A percentile compares a stretch with the other conserved stretches of the same genome.
Conservation (phyloP, 2,888 invertebrate species). For the Ophraella communa region DNA sequence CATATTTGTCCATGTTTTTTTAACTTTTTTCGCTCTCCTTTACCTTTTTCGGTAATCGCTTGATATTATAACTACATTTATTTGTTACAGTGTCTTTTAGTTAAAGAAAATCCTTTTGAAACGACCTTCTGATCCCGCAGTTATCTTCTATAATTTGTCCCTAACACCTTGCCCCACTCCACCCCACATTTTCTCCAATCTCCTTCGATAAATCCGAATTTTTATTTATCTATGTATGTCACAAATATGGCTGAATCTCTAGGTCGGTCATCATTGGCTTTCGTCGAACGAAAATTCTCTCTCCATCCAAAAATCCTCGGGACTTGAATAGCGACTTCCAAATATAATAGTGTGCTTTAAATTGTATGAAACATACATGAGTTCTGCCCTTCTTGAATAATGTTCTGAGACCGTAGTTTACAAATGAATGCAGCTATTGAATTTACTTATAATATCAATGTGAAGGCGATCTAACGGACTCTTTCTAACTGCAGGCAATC, state of each 20-base stretch:
- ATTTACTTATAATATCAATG: slow-evolving; percentile 76
- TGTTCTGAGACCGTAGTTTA: slow-evolving; percentile 65
- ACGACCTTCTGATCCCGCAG: not conserved
- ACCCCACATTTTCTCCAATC: slow-evolving; percentile 22
- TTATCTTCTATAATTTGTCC: slow-evolving; percentile 1
- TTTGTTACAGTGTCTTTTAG: slow-evolving; percentile 8
- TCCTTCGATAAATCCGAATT: slow-evolving; percentile 27
- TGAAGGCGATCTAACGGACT: slow-evolving; percentile 55
- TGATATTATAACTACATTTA: too few relatives aligned
- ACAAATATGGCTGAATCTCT: slow-evolving; percentile 36
- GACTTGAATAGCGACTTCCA: slow-evolving; percentile 50
- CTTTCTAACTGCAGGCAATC: slow-evolving; percentile 39
- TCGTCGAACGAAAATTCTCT: slow-evolving; percentile 49
- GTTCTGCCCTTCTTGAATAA: slow-evolving; percentile 61
- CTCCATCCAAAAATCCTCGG: slow-evolving; percentile 43
- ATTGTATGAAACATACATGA: slow-evolving; percentile 68
- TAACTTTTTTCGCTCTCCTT: too few relatives aligned
- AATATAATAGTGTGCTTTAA: slow-evolving; percentile 63
- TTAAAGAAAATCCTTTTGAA: too few relatives aligned
- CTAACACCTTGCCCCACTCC: slow-evolving; percentile 23
- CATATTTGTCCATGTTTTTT: too few relatives aligned
- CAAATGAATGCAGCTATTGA: slow-evolving; percentile 76
- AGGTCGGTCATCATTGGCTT: slow-evolving; percentile 42
- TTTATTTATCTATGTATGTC: slow-evolving; percentile 40
- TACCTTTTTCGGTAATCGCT: too few relatives aligned